phyloP scores from a whole-genome alignment of 1,140 invertebrate genomes.

The Chymomyza costata region DNA sequence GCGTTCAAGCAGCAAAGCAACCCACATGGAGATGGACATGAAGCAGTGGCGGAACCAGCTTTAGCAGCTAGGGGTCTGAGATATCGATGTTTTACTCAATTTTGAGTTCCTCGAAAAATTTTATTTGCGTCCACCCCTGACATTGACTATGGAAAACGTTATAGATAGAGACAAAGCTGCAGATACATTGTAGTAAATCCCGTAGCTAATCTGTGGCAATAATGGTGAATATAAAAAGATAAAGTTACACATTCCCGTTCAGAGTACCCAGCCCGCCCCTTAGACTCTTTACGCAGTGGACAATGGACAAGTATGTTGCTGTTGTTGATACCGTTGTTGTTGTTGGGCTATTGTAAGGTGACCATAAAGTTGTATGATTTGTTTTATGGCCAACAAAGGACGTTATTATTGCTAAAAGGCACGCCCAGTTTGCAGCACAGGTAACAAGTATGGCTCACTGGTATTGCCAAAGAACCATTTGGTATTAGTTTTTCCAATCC shows the following conservation, averaged over 20 bases:
- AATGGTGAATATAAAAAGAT: conserved; percentile 73
- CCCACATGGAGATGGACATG: not conserved
- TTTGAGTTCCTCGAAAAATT: too few relatives aligned
- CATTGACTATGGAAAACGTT: too few relatives aligned
- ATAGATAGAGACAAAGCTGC: too few relatives aligned
- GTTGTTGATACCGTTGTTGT: not conserved
- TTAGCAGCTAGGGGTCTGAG: too few relatives aligned
- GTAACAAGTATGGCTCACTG: conserved; percentile 24
- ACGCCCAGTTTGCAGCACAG: conserved; percentile 41
- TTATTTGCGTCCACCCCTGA: too few relatives aligned
- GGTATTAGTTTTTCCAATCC: not conserved
- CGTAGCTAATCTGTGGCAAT: conserved; percentile 73
- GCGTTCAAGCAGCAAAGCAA: conserved; percentile 1
- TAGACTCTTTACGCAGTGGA: not conserved
- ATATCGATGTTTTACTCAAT: too few relatives aligned
- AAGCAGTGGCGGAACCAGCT: not conserved
- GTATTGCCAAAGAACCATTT: conserved; percentile 1
- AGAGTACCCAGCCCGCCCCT: too few relatives aligned
- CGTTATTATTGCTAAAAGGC: conserved; percentile 72
- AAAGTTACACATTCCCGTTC: conserved; percentile 50
- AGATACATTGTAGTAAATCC: conserved; percentile 49
- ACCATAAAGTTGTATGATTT: conserved; percentile 74
- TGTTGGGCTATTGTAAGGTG: conserved; percentile 36
- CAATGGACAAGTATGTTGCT: not conserved
- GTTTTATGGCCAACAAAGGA: conserved; percentile 70